phyloP scores from a whole-genome alignment of 2,113 vertebrate species.

The Oophaga pumilio region DNA sequence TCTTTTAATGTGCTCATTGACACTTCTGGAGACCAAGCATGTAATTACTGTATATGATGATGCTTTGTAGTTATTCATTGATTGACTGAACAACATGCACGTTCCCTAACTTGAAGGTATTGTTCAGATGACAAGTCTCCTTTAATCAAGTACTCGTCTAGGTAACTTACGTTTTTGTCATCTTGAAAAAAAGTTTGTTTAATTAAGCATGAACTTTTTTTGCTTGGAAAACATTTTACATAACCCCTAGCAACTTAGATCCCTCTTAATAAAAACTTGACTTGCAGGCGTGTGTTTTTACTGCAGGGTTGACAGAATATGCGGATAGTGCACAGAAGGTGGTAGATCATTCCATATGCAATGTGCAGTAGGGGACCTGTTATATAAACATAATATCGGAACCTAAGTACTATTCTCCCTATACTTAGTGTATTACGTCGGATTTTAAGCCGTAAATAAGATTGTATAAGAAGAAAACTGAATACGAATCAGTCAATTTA shows the following conservation, averaged over 20 bases:
- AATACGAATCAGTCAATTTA: slow-evolving; percentile 43
- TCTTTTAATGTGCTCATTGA: not conserved
- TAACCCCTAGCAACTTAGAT: not conserved
- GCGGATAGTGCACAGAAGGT: not conserved
- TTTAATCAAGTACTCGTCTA: not conserved
- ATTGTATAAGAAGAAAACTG: not conserved
- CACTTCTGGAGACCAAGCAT: not conserved
- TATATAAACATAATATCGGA: slow-evolving; percentile 27
- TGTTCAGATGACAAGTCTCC: not conserved
- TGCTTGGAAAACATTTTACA: not conserved
- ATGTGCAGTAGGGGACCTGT: not conserved
- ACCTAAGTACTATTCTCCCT: not conserved
- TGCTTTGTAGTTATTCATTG: not conserved
- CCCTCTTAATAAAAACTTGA: not conserved
- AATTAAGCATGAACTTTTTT: not conserved
- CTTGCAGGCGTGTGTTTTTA: not conserved
- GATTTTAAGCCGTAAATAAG: not conserved
- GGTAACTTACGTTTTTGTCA: not conserved
- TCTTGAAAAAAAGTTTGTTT: not conserved
- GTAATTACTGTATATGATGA: not conserved
- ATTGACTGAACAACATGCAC: too few species aligned
- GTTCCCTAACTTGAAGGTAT: not conserved
- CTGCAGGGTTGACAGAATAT: not conserved
- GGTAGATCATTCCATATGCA: slow-evolving; percentile 16
- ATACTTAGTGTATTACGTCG: not conserved